Conservation (phyloP, 2,888 invertebrate genomes). For the Pollenia angustigena region DNA sequence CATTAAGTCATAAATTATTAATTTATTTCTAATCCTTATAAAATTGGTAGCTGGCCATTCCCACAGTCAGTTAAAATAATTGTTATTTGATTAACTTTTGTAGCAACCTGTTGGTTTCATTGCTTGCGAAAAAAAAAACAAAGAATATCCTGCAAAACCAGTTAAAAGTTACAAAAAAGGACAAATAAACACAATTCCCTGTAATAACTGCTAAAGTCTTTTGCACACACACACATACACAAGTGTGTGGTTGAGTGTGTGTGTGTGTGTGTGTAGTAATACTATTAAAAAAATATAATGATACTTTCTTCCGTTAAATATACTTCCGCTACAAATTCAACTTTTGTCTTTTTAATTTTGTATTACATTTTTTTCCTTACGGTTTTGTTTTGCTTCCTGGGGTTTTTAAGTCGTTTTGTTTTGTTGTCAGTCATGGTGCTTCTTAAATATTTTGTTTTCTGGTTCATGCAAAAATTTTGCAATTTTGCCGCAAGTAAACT, state of each 20-base stretch:
- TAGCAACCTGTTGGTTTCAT: conserved; percentile 20
- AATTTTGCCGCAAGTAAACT: conserved; percentile 35
- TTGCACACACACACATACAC: no score
- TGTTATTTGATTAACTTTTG: conserved; percentile 21
- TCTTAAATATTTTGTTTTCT: conserved; percentile 7
- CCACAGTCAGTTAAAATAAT: neutral
- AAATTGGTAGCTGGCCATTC: no score
- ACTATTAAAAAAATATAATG: neutral
- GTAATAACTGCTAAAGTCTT: neutral
- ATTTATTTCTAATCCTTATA: no score
- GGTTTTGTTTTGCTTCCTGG: conserved; percentile 32
- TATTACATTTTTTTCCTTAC: neutral
- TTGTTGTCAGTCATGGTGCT: conserved; percentile 26
- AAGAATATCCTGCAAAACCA: neutral
- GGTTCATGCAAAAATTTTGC: conserved; percentile 41
- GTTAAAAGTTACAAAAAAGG: neutral
- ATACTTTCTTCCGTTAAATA: conserved; percentile 54
- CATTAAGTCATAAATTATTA: no score
- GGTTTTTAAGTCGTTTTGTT: conserved; percentile 35
- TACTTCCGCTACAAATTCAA: conserved; percentile 56
- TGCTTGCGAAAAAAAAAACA: neutral
- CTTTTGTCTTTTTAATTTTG: conserved; percentile 20
- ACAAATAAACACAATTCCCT: conserved; percentile 2
- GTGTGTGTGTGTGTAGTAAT: no score
- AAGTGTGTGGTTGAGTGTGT: no score